Evolutionary conservation across 2,797 vertebrate genomes (phyloP), one percentile per base, ranked within the genome.

Genomic region (Anguilla megastoma): DNA sequence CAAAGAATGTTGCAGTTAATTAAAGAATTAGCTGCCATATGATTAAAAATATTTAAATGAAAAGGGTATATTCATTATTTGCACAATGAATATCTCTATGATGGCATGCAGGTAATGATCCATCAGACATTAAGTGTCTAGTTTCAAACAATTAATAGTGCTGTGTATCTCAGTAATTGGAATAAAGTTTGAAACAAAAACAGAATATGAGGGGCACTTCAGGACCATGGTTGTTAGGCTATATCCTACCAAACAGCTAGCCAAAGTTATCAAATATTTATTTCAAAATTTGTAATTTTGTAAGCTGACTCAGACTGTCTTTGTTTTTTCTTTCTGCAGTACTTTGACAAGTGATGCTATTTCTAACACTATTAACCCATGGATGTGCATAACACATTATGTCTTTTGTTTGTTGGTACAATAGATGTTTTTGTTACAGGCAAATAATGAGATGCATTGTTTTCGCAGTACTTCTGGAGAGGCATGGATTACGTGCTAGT

Each of bases 401-500:
- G 87, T 91, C 90, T 91, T 91, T 93, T 92, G 91, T 94, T 63
- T 16, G 63, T 36, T 18, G 86, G 87, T 85, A 95, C 93, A 94
- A 94, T 93, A 90, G 88, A 86, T 90, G 87, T 90, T 94, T 92
- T 93, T 95, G 92, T 93, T 90, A 86, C 91, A 45, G 7, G 88
- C 86, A 85, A 89, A 93, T 88, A 95, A 94, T 89, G 41, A 89
- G 60, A 48, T 88, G 48, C 90, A 93, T 95, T 95, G 93, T 95
- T 88, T 89, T 69, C 85, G 86, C 88, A 90, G 90, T 93, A 89
- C 89, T 87, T 93, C 91, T 90, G 89, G 89, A 91, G 87, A 91
- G 91, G 93, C 92, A 86, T 91, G 91, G 93, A 92, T 94, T 94
- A 93, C 92, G 92, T 90, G 90, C 86, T 89, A 90, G 89, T 89